Conservation (phyloP, 2,888 invertebrate genomes). For the Spilarctia lutea region DNA sequence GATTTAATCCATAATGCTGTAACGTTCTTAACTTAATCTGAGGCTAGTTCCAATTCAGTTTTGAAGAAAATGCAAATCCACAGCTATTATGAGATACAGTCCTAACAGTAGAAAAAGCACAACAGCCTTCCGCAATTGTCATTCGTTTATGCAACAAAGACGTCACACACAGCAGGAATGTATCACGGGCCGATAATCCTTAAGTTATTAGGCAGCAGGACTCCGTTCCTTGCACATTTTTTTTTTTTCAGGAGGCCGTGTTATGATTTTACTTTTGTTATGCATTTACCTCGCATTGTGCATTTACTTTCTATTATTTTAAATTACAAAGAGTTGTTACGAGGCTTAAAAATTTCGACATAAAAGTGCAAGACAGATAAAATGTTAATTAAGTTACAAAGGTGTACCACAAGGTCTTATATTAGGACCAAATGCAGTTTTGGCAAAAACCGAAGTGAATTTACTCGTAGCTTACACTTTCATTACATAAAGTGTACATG, state of each 20-base stretch:
- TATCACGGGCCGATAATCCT: conserved; percentile 15
- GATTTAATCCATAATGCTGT: conserved; percentile 15
- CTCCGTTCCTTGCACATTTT: conserved; percentile 42
- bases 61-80: no score
- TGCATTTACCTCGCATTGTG: conserved; percentile 22
- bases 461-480: background rate
- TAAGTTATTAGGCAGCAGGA: conserved; percentile 49
- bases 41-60: background rate
- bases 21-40: background rate
- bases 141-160: conserved; percentile 52
- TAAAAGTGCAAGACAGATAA: no score
- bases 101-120: no score
- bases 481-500: background rate
- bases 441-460: background rate
- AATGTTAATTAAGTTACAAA: conserved; percentile 21
- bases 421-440: background rate
- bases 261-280: background rate
- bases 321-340: conserved; percentile 24
- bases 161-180: conserved; percentile 61
- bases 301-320: conserved; percentile 43
- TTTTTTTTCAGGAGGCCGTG: conserved; percentile 33
- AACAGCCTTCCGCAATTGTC: no score
- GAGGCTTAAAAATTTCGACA: background rate
- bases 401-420: background rate
- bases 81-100: no score